These are phyloP conservation scores for Leptogaster cylindrica DNA, from an alignment of 2,888 invertebrate species.

Conservation along the genomic window DNA sequence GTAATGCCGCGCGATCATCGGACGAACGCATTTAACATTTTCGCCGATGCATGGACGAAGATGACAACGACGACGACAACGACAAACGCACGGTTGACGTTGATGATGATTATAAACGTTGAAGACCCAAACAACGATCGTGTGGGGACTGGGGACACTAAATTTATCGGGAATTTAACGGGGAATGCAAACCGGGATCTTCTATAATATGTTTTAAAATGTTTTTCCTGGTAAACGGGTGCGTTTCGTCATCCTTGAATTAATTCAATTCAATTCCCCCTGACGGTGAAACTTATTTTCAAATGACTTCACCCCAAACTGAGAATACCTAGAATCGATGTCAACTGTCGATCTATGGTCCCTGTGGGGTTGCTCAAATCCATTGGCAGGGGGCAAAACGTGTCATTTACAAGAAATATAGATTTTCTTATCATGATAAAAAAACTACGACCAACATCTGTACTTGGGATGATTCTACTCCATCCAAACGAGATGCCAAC, in stretches of 20 bases:
- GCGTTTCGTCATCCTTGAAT: neutral
- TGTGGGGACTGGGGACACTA: slow-evolving; percentile 18
- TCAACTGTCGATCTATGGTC: no score
- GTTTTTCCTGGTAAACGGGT: slow-evolving; percentile 7
- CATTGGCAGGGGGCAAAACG: neutral
- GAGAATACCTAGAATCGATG: no score
- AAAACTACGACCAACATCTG: no score
- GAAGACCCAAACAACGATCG: neutral
- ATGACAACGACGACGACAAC: neutral
- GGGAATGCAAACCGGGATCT: neutral
- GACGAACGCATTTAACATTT: no score
- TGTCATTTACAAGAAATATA: no score
- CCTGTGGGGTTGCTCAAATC: neutral
- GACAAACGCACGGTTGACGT: neutral
- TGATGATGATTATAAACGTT: neutral
- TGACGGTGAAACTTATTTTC: no score
- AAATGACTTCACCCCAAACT: no score
- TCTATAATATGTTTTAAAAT: slow-evolving; percentile 8
- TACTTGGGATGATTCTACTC: neutral
- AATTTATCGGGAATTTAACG: slow-evolving; percentile 12
- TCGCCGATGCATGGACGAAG: no score
- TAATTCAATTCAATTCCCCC: neutral
- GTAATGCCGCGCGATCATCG: no score
- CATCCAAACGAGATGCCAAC: neutral
- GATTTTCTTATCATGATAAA: no score